phyloP scores from a whole-genome alignment of 2,888 invertebrate species.

The Calliopum simillimum region DNA sequence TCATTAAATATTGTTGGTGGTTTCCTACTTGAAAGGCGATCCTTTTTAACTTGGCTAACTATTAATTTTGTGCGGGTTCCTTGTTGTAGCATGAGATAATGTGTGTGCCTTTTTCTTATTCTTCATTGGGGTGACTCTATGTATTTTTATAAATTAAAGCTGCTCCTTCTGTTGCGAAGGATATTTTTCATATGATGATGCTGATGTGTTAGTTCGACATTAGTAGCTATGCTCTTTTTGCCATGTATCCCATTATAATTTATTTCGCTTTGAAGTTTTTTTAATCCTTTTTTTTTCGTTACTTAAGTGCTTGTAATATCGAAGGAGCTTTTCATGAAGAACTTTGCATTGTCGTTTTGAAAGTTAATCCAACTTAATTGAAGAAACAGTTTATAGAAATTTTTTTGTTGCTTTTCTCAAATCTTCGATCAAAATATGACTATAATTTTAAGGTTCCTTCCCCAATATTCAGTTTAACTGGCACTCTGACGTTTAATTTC shows the following conservation, averaged over 20 bases:
- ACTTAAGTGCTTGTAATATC: too few relatives aligned
- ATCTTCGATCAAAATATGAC: too few relatives aligned
- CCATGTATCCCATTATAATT: conserved; percentile 8
- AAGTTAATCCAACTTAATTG: too few relatives aligned
- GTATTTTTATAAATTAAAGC: conserved; percentile 23
- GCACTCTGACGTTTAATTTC: too few relatives aligned
- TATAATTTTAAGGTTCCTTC: too few relatives aligned
- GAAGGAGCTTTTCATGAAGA: too few relatives aligned
- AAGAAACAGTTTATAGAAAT: too few relatives aligned
- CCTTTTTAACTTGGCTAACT: conserved; percentile 64
- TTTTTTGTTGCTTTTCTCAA: too few relatives aligned
- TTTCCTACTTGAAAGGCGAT: conserved; percentile 62
- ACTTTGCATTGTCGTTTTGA: too few relatives aligned
- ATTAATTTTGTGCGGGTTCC: conserved; percentile 58
- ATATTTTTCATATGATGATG: not conserved
- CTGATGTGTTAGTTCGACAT: conserved; percentile 17
- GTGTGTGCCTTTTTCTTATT: not conserved
- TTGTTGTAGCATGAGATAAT: conserved; percentile 1
- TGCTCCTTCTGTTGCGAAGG: conserved; percentile 7
- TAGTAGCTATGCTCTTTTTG: conserved; percentile 6
- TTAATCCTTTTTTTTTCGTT: conserved; percentile 36
- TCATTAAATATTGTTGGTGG: conserved; percentile 62
- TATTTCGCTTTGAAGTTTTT: conserved; percentile 40
- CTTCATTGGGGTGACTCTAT: not conserved
- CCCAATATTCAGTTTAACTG: too few relatives aligned